Evolutionary conservation across 2,113 vertebrate species (phyloP).

Genomic region (Anolis sagrei): DNA sequence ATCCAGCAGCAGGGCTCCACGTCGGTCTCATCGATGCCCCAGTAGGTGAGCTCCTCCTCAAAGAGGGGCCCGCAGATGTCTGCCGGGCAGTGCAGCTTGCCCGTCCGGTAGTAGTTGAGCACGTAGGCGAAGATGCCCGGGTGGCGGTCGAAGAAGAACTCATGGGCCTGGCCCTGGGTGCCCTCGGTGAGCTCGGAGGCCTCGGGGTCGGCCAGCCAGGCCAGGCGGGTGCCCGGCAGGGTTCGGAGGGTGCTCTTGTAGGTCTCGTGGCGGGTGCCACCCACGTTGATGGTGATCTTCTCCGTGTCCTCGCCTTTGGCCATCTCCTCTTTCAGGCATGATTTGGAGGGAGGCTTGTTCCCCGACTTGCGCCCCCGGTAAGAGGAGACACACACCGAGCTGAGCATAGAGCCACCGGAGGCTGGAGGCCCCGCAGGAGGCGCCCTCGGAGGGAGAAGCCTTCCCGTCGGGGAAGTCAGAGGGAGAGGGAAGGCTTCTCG

Average conservation of each 20-base stretch:
- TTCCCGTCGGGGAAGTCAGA: too few species aligned
- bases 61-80: conserved; percentile 97
- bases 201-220: conserved; percentile 90
- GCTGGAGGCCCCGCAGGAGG: conserved; percentile 66
- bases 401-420: conserved; percentile 87
- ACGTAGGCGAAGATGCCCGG: conserved; percentile 97
- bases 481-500: too few species aligned
- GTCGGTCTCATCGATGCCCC: conserved; percentile 98
- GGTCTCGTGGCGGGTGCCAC: conserved; percentile 96
- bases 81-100: conserved; percentile 97
- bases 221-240: conserved; percentile 93
- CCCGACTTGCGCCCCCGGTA: conserved; percentile 98
- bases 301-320: conserved; percentile 92
- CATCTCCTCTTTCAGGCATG: conserved; percentile 99
- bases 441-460: conserved; percentile 60
- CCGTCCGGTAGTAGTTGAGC: conserved; percentile 97
- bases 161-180: conserved; percentile 80
- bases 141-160: conserved; percentile 97
- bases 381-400: conserved; percentile 99
- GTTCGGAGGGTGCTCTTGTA: conserved; percentile 96
- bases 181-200: conserved; percentile 79
- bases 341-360: conserved; percentile 98
- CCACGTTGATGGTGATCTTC: conserved; percentile 96
- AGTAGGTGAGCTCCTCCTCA: conserved; percentile 97
- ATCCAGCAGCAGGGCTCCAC: conserved; percentile 99